These are phyloP conservation scores for Homarus gammarus DNA, from an alignment of 2,888 invertebrate species.

Conservation along the genomic window DNA sequence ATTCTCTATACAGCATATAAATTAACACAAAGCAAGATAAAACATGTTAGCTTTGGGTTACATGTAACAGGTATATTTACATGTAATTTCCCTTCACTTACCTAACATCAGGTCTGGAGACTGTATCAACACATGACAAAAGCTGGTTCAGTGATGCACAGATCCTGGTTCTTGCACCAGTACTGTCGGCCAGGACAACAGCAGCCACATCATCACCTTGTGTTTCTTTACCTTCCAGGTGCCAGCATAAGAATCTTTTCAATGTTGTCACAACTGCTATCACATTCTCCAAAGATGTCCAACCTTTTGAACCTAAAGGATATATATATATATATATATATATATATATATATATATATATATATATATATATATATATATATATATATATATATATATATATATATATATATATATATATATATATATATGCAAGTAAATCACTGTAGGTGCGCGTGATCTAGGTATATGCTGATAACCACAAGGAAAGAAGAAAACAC, in stretches of 20 bases:
- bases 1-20: background rate
- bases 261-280: background rate
- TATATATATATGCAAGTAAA: slow-evolving; percentile 12
- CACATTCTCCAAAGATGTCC: slow-evolving; percentile 26
- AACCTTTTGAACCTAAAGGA: background rate
- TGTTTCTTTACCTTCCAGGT: background rate
- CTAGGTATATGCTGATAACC: too few relatives aligned
- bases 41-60: background rate
- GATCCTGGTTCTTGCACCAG: background rate
- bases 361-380: too few relatives aligned
- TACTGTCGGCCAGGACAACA: background rate
- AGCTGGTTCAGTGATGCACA: background rate
- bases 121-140: background rate
- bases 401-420: too few relatives aligned
- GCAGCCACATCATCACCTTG: background rate
- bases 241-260: background rate
- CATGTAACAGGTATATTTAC: background rate
- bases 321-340: background rate
- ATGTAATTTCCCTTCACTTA: background rate
- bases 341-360: background rate
- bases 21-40: background rate
- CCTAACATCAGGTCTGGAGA: background rate
- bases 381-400: too few relatives aligned
- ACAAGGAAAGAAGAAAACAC: too few relatives aligned
- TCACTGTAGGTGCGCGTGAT: background rate